phyloP scores from a whole-genome alignment of 2,888 invertebrate species.

The Agonopterix subpropinquella region DNA sequence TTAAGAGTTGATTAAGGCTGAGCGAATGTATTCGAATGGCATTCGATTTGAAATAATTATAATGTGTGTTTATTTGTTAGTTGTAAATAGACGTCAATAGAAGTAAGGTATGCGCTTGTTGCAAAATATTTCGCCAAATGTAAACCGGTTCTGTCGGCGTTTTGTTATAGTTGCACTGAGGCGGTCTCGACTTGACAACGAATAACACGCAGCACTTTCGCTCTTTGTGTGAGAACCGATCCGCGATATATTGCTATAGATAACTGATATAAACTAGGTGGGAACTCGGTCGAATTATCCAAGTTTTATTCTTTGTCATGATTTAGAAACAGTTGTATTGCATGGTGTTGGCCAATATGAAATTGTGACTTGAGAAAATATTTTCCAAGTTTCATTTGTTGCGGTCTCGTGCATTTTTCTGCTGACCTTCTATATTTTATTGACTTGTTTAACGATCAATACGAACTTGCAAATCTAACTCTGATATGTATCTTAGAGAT shows the following conservation, averaged over 20 bases:
- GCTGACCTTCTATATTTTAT: too few species aligned
- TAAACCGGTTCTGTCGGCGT: slow-evolving; percentile 45
- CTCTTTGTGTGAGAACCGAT: slow-evolving; percentile 35
- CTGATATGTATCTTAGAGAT: too few species aligned
- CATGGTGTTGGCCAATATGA: slow-evolving; percentile 28
- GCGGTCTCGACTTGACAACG: neutral
- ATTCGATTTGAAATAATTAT: neutral
- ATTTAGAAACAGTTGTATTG: slow-evolving; percentile 34
- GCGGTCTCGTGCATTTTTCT: neutral
- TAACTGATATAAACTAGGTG: slow-evolving; percentile 22
- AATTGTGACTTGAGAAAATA: slow-evolving; percentile 5
- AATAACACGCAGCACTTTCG: slow-evolving; percentile 34
- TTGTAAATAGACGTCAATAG: slow-evolving; percentile 3
- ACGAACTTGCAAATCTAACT: too few species aligned
- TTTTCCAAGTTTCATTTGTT: slow-evolving; percentile 1
- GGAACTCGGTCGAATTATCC: slow-evolving; percentile 40
- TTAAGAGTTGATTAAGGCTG: neutral
- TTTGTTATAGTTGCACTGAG: slow-evolving; percentile 10
- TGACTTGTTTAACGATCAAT: too few species aligned
- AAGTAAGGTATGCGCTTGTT: slow-evolving; percentile 28
- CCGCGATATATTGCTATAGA: slow-evolving; percentile 9
- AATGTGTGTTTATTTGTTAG: neutral
- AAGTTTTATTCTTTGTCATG: slow-evolving; percentile 28
- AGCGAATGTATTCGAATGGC: neutral
- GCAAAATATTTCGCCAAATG: slow-evolving; percentile 57